These are phyloP conservation scores for Lepidothrix coronata DNA, from an alignment of 2,113 vertebrate species.

Conservation along the genomic window DNA sequence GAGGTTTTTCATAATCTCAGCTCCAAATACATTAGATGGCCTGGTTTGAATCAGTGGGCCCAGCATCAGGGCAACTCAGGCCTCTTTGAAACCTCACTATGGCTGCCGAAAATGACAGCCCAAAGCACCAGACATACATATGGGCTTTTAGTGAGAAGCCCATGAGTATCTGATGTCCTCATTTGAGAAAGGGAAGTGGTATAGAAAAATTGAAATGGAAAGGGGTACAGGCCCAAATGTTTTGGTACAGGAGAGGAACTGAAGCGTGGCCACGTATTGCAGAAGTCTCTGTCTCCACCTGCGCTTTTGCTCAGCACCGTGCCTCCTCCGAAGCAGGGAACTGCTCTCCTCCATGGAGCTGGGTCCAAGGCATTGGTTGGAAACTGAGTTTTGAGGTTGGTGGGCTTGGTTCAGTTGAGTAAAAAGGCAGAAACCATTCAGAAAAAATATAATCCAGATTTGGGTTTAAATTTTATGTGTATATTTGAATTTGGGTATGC, in stretches of 20 bases:
- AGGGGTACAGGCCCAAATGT: background rate
- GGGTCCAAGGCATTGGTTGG: background rate
- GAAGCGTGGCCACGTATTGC: background rate
- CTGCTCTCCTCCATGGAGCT: background rate
- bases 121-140: rapidly evolving
- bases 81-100: background rate
- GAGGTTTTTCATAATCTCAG: background rate
- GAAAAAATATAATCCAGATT: background rate
- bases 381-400: background rate
- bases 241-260: background rate
- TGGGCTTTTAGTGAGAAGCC: background rate
- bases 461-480: background rate
- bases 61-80: background rate
- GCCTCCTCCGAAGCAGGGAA: background rate
- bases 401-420: background rate
- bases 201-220: background rate
- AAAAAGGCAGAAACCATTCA: background rate
- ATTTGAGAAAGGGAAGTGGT: background rate
- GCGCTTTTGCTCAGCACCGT: background rate
- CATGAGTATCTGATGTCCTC: background rate
- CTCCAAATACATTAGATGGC: background rate
- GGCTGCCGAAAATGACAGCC: background rate
- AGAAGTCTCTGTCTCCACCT: background rate
- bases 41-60: background rate
- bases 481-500: background rate